Evolutionary conservation across 2,888 invertebrate species (phyloP), one percentile per base, ranked within the genome.

Genomic region (Lochmaea crataegi): DNA sequence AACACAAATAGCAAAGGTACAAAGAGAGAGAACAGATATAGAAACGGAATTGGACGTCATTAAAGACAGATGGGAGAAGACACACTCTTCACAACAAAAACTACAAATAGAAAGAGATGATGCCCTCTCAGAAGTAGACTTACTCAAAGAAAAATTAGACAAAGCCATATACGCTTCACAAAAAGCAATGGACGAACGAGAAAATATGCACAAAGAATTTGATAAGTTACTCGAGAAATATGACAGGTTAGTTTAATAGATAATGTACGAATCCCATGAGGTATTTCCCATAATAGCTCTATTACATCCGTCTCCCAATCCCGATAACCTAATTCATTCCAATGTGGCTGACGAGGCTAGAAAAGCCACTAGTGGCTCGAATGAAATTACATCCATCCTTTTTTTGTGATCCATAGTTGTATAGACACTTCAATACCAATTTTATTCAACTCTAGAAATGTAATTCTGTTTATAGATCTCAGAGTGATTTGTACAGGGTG

Each of bases 171-270:
- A 94, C 81, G 90, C 93, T 41, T 90, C 94, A 76, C 94, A 94
- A 84, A 96, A 96, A 87, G 91, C 94, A 32, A 90, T 94, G 78
- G 96, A 96, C 83, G 96, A 97, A 83, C 93, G 95, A 81, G 96
- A 96, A 81, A 92, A 91, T 68, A 92, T 94, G 81, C 94, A 95
- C 88, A 95, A 95, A 88, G 96, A 97, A 88, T 94, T 95, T 85
- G 96, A 96, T 85, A 95, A 96, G 88, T 92, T 96, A 90, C 89
- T 96, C 81, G 96, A 96, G 87, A 96, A 96, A 89, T 95, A 95
- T 87, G 96, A 96, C 88, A 92, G 94, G 94, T 93, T 89, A 68
- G 69, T 57, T 45, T 26, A 45, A 57, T 22, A 57, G 2, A 22
- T 22, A 22, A 22, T 22, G 22, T 22, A 22, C 22, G 1, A 22